phyloP scores from a whole-genome alignment of 1,140 invertebrate species.

The Pseudomyrmex cubaensis region DNA sequence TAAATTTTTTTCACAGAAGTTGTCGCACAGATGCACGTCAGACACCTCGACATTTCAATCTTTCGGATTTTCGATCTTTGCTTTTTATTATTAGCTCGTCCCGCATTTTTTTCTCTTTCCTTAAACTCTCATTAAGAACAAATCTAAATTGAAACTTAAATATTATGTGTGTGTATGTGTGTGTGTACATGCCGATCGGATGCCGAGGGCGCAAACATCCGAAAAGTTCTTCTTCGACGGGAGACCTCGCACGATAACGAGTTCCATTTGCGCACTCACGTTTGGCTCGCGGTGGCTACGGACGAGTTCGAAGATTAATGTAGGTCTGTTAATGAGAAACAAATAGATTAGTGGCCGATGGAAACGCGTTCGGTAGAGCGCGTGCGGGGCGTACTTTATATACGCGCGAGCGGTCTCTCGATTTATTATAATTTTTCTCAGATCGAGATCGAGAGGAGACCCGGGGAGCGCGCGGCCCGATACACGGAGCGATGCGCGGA shows the following conservation, averaged over 20 bases:
- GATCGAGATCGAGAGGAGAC: constrained; percentile 9
- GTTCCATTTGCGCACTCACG: constrained; percentile 73
- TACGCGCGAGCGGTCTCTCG: not conserved
- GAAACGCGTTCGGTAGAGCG: constrained; percentile 4
- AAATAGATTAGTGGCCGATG: constrained; percentile 75
- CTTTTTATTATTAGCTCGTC: no score
- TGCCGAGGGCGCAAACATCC: not conserved
- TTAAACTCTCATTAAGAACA: no score
- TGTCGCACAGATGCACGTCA: no score
- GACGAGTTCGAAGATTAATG: constrained; percentile 81
- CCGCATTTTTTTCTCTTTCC: no score
- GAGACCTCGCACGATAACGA: constrained; percentile 67
- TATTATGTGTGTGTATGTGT: no score
- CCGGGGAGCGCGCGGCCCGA: no score
- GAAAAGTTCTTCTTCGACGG: not conserved
- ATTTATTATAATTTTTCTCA: constrained; percentile 50
- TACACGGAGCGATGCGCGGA: not conserved
- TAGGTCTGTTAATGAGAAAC: constrained; percentile 82
- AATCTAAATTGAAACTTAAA: no score
- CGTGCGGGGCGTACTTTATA: constrained; percentile 12
- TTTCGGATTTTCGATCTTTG: no score
- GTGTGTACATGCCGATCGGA: no score
- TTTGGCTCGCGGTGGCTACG: constrained; percentile 23
- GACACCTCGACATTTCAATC: no score
- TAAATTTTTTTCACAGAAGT: not conserved